Base-by-base conservation (phyloP, 2,797 vertebrate genomes). In the Phrynocephalus vlangalii region DNA sequence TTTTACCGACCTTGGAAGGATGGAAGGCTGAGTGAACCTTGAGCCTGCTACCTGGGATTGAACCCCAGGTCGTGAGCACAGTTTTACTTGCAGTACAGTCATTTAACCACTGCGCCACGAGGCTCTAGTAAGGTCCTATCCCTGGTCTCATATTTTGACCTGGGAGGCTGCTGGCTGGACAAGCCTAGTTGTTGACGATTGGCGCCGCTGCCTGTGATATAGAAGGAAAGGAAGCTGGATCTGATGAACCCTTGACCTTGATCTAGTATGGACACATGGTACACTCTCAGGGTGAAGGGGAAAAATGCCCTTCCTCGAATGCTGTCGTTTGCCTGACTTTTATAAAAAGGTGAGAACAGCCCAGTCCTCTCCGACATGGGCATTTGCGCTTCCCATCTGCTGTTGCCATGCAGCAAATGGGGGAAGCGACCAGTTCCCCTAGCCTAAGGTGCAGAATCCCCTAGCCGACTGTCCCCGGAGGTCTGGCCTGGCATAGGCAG, bases 401-500 rank as follows among this genome's bases (percentile, higher is more conserved):
- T 10, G 15, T 33, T 38, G n/a, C 48, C 15, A 3, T 70, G 18
- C 72, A 60, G 52, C 66, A 56, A 56, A 13, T 6, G 9, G 13
- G 9, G 2, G 10, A 10, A 9, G 28, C 52, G 13, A 20, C 77
- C 52, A 30, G 10, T 20, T 33, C 18, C 33, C 26, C 33, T 26
- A 0, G 1, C 15, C 63, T 28, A 38, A 87, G 30, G 86, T 52
- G 72, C 50, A 2, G 80, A 66, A 60, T 83, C 66, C 66, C 73
- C 81, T 7, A 52, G 50, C 73, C 6, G 33, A 66, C 26, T 10
- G 30, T 63, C 75, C 78, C 85, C 66, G 3, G 44, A 85, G 84
- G 66, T 75, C 22, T 63, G 15, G 75, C 44, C 75, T 50, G 85
- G 73, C 73, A 83, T 30, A 78, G 80, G 66, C 67, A 70, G 73